These are phyloP conservation scores for Istiophorus platypterus DNA, from an alignment of 2,113 vertebrate species.

Conservation along the genomic window DNA sequence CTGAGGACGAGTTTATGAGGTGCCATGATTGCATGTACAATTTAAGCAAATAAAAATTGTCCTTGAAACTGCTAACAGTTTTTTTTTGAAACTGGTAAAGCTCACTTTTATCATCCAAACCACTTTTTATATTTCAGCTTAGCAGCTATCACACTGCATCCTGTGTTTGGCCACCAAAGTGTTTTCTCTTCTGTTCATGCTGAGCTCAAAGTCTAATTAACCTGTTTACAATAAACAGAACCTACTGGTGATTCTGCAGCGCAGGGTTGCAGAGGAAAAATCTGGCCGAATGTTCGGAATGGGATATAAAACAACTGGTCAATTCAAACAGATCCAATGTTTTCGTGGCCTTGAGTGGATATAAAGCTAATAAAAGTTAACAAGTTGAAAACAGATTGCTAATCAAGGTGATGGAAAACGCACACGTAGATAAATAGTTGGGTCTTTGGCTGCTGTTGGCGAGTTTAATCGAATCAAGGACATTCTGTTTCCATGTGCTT, in stretches of 20 bases:
- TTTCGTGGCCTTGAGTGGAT: slow-evolving; percentile 30
- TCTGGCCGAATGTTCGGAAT: slow-evolving; percentile 39
- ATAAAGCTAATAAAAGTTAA: slow-evolving; percentile 67
- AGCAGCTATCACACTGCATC: slow-evolving; percentile 48
- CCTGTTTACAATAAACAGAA: slow-evolving; percentile 61
- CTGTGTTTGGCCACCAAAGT: slow-evolving; percentile 55
- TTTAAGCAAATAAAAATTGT: slow-evolving; percentile 71
- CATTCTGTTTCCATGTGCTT: slow-evolving; percentile 63
- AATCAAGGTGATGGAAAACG: slow-evolving; percentile 63
- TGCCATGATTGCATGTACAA: slow-evolving; percentile 74
- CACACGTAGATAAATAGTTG: slow-evolving; percentile 48
- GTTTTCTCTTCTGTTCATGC: slow-evolving; percentile 50
- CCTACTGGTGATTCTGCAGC: not conserved
- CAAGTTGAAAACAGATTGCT: slow-evolving; percentile 56
- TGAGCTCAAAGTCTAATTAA: slow-evolving; percentile 50
- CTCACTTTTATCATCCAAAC: slow-evolving; percentile 51
- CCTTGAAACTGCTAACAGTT: slow-evolving; percentile 70
- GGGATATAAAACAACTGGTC: slow-evolving; percentile 11
- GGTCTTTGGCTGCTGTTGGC: slow-evolving; percentile 41
- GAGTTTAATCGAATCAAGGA: slow-evolving; percentile 63
- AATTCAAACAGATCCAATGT: slow-evolving; percentile 41
- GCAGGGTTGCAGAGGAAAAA: slow-evolving; percentile 8
- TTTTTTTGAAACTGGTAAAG: slow-evolving; percentile 65
- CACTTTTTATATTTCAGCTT: slow-evolving; percentile 66
- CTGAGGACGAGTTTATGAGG: slow-evolving; percentile 69